phyloP scores from a whole-genome alignment of 1,140 invertebrate genomes.

The Orchestia grillus region DNA sequence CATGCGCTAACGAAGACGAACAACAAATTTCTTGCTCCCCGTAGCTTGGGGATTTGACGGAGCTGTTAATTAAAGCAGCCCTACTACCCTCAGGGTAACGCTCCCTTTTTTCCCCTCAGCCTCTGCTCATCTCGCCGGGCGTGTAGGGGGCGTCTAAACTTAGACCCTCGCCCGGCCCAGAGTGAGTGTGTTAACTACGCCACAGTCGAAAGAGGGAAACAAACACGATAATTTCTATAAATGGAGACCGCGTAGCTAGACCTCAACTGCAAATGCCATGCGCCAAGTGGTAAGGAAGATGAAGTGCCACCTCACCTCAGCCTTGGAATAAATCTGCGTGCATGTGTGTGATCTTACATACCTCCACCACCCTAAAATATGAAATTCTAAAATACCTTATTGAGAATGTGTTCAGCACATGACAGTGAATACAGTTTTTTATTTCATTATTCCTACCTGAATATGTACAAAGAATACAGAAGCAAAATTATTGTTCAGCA shows the following conservation, averaged over 20 bases:
- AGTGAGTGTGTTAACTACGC: background rate
- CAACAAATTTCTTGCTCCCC: slow-evolving; percentile 8
- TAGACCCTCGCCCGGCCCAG: background rate
- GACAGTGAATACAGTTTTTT: too few relatives aligned
- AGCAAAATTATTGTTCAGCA: too few relatives aligned
- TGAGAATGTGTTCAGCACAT: too few relatives aligned
- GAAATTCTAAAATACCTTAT: too few relatives aligned
- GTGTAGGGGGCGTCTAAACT: slow-evolving; percentile 40
- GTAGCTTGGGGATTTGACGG: slow-evolving; percentile 16
- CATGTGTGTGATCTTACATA: too few relatives aligned
- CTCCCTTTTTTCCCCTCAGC: background rate
- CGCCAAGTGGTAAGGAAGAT: background rate
- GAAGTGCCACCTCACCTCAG: too few relatives aligned
- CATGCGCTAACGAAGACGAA: slow-evolving; percentile 18
- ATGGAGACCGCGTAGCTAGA: background rate
- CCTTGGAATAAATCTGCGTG: too few relatives aligned
- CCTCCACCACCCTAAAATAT: too few relatives aligned
- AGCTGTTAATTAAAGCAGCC: slow-evolving; percentile 26
- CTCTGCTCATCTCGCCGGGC: background rate
- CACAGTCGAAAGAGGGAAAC: background rate
- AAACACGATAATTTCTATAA: background rate
- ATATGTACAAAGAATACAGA: too few relatives aligned
- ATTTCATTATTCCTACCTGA: too few relatives aligned
- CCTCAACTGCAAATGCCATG: background rate
- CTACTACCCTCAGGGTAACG: background rate